phyloP scores from a whole-genome alignment of 2,888 invertebrate species.

The Pelosia muscerda region DNA sequence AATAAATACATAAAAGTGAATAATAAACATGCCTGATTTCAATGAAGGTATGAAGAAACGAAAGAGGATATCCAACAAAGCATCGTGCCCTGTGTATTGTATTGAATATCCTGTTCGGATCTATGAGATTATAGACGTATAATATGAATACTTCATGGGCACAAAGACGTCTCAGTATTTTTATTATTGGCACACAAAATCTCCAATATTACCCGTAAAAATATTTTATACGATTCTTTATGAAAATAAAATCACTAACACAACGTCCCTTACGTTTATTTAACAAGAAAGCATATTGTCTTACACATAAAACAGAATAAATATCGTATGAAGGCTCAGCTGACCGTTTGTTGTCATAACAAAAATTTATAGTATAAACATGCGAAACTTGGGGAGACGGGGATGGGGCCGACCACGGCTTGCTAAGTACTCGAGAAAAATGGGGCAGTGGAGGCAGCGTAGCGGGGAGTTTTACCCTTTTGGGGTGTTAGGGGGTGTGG shows the following conservation, averaged over 20 bases:
- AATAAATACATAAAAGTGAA: not conserved
- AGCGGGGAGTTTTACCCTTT: constrained; percentile 41
- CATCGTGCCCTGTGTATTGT: not conserved
- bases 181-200: constrained; percentile 43
- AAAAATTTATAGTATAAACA: constrained; percentile 69
- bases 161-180: constrained; percentile 40
- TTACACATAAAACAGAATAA: constrained; percentile 25
- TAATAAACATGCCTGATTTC: constrained; percentile 34
- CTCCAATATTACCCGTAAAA: constrained; percentile 38
- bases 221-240: constrained; percentile 19
- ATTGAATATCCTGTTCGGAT: not conserved
- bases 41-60: constrained; percentile 47
- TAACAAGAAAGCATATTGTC: constrained; percentile 24
- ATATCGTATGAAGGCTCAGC: constrained; percentile 59
- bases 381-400: constrained; percentile 66
- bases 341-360: constrained; percentile 74
- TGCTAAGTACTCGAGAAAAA: constrained; percentile 75
- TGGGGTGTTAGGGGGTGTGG: constrained; percentile 46
- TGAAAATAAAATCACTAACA: constrained; percentile 17
- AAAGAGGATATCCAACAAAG: constrained; percentile 53
- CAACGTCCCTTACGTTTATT: constrained; percentile 7
- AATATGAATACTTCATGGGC: constrained; percentile 16
- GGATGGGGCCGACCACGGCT: constrained; percentile 63
- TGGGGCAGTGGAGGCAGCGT: constrained; percentile 62
- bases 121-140: not conserved